Percentiles rank a stretch among this genome's conserved stretches.
Conservation (phyloP, 2,888 invertebrate genomes). For the Teinopalpus imperialis region DNA sequence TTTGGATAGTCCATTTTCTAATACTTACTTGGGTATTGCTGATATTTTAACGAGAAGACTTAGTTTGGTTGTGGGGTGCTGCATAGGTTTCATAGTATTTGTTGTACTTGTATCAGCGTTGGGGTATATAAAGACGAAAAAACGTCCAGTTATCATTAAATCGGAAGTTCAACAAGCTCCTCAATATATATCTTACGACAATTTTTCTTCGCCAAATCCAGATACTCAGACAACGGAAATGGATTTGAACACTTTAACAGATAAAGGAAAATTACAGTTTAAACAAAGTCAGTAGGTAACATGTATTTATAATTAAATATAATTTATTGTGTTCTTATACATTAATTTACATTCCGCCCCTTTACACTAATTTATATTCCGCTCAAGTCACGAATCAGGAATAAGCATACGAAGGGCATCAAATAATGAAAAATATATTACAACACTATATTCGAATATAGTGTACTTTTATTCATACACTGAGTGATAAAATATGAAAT, state of each 20-base stretch:
- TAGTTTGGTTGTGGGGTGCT: slow-evolving; percentile 92
- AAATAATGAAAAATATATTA: too few species aligned
- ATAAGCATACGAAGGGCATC: too few species aligned
- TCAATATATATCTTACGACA: slow-evolving; percentile 89
- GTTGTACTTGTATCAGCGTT: slow-evolving; percentile 91
- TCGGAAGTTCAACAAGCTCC: slow-evolving; percentile 86
- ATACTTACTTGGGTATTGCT: slow-evolving; percentile 86
- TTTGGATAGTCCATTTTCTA: slow-evolving; percentile 79
- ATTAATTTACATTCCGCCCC: too few species aligned
- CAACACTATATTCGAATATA: too few species aligned
- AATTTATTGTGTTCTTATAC: too few species aligned
- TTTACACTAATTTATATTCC: too few species aligned
- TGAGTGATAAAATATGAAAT: too few species aligned
- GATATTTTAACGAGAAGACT: slow-evolving; percentile 90
- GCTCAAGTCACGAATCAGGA: too few species aligned
- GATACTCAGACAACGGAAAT: slow-evolving; percentile 69
- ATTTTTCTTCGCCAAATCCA: slow-evolving; percentile 63
- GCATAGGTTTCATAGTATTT: slow-evolving; percentile 93
- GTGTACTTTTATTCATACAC: too few species aligned
- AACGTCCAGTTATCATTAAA: slow-evolving; percentile 89
- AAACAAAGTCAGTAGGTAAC: slow-evolving; percentile 28
- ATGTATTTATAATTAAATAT: too few species aligned
- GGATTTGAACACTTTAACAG: slow-evolving; percentile 71
- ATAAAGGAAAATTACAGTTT: slow-evolving; percentile 61
- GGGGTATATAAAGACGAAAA: slow-evolving; percentile 92